phyloP scores from a whole-genome alignment of 1,140 invertebrate species.

The Latrodectus geometricus region DNA sequence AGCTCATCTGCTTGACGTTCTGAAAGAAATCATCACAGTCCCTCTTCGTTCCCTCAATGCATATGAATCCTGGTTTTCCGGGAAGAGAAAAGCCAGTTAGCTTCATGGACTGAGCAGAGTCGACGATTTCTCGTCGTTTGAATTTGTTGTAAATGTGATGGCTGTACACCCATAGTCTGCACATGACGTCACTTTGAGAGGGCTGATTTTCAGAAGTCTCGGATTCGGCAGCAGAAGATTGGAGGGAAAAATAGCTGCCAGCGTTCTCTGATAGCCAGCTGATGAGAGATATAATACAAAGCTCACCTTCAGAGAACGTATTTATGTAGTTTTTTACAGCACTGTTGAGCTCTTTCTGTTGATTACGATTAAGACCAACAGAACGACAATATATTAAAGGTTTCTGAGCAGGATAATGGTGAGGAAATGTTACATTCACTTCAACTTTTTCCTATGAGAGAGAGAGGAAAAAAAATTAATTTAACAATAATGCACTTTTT shows the following conservation, averaged over 20 bases:
- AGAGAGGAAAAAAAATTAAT: slow-evolving; percentile 40
- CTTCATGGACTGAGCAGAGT: slow-evolving; percentile 77
- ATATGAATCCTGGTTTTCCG: slow-evolving; percentile 86
- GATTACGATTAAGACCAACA: slow-evolving; percentile 74
- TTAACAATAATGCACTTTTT: not conserved
- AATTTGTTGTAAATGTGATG: slow-evolving; percentile 90
- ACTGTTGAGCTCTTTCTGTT: slow-evolving; percentile 77
- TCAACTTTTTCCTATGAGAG: slow-evolving; percentile 70
- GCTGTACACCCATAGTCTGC: slow-evolving; percentile 83
- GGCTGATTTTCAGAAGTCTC: slow-evolving; percentile 57
- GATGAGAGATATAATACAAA: slow-evolving; percentile 77
- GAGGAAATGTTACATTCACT: slow-evolving; percentile 75
- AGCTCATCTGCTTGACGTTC: slow-evolving; percentile 72
- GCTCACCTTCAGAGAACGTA: slow-evolving; percentile 74
- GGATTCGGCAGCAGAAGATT: not conserved
- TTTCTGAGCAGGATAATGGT: slow-evolving; percentile 76
- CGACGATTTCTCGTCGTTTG: slow-evolving; percentile 82
- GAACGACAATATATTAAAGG: slow-evolving; percentile 80
- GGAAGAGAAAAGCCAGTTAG: slow-evolving; percentile 85
- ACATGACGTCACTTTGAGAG: slow-evolving; percentile 63
- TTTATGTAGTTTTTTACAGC: slow-evolving; percentile 73
- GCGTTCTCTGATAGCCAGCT: slow-evolving; percentile 80
- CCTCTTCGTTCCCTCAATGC: slow-evolving; percentile 76
- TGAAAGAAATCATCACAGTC: slow-evolving; percentile 72
- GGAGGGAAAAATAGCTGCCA: slow-evolving; percentile 9